Base-by-base conservation (phyloP, 2,888 invertebrate genomes). In the Schrankia costaestrigalis region DNA sequence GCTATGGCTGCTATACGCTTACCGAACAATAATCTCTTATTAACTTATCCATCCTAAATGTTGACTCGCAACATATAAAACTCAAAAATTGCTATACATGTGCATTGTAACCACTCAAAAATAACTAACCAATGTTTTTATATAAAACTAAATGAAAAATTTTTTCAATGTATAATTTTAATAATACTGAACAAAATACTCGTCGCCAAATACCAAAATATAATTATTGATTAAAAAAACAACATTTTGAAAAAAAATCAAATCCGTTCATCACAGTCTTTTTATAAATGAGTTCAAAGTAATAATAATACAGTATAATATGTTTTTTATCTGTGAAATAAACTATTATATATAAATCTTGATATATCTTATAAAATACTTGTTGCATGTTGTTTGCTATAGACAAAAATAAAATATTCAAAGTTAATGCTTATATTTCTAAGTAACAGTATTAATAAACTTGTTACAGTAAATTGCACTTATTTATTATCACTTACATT, bases 391-490 rank as follows among this genome's bases (percentile, higher is more conserved):
- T 13, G 10, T 21, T 2, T n/a, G 7, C 4, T 9, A 21, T 4
- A 9, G 21, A n/a, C 39, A 24, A 56, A 57, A 56, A 48, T 41
- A 47, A 48, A 54, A 56, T 48, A 51, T 50, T 44, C 25, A 54
- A 40, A 46, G 44, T 46, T 44, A 51, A 46, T 45, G 37, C 55
- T 57, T 52, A 55, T 25, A 6, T 43, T 49, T 52, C n/a, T n/a
- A 39, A 40, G 51, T 56, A 56, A 48, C 46, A 48, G 41, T 40
- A 43, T 37, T 33, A 49, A 45, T 46, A 31, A 51, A 44, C 26
- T 45, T 48, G 54, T 56, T 56, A 56, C 54, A 37, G 26, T 46
- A 58, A 59, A 60, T 60, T 60, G 56, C 59, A 59, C 59, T 59
- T 60, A 58, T 41, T 53, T 47, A 50, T 48, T 55, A 58, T 58